Percentiles rank a stretch among this genome's conserved stretches.
Evolutionary conservation across 2,888 invertebrate species (phyloP).

Genomic region (Dasypogon diadema): DNA sequence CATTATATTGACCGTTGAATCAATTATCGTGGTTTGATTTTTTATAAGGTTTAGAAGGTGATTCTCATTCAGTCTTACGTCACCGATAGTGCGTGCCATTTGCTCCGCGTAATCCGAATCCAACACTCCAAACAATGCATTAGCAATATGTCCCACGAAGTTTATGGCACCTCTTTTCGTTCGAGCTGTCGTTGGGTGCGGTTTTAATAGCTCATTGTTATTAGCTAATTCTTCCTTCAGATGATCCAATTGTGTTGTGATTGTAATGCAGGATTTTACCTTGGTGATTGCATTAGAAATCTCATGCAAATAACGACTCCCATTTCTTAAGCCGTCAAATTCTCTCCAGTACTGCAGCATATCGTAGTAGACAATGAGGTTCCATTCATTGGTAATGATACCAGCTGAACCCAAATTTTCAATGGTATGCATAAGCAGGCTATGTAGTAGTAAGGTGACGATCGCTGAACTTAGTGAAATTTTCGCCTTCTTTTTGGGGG

Average conservation of each 20-base stretch:
- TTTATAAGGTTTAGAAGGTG: neutral
- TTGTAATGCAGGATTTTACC: neutral
- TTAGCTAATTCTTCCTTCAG: neutral
- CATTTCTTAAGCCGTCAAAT: neutral
- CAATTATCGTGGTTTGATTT: neutral
- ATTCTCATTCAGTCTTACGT: neutral
- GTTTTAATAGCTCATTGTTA: neutral
- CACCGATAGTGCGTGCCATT: constrained; percentile 1
- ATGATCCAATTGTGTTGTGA: neutral
- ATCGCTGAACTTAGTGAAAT: too few species aligned
- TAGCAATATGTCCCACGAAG: neutral
- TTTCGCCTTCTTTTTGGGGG: too few species aligned
- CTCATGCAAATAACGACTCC: neutral
- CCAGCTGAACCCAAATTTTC: constrained; percentile 5
- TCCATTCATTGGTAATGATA: constrained; percentile 15
- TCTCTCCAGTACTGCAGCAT: neutral
- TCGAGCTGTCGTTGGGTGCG: neutral
- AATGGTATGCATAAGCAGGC: too few species aligned
- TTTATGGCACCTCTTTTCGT: neutral
- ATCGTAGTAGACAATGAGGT: neutral
- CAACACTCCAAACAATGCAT: too few species aligned
- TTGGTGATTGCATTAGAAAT: neutral
- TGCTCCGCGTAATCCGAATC: neutral
- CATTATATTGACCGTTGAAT: neutral
- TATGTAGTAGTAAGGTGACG: too few species aligned